Conservation (phyloP, 2,888 invertebrate genomes). For the Meteorus cinctellus region DNA sequence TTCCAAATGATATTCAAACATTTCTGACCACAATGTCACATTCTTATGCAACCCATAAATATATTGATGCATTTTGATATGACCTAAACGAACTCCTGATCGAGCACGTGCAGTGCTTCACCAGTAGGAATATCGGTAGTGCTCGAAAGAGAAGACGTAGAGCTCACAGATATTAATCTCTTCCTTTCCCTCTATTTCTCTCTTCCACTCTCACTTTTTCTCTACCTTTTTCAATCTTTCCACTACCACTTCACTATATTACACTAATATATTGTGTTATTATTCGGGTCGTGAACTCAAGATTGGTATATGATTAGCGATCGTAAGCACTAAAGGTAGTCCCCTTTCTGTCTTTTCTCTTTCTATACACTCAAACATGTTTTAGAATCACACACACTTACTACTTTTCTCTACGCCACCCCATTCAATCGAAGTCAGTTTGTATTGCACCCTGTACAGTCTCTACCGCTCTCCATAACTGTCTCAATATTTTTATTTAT, state of each 20-base stretch:
- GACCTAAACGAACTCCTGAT: conserved; percentile 17
- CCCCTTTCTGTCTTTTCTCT: conserved; percentile 36
- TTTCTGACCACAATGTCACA: too few relatives aligned
- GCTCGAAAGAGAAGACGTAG: conserved; percentile 43
- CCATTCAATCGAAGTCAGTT: neutral
- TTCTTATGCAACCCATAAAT: neutral
- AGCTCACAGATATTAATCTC: conserved; percentile 55
- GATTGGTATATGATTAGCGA: conserved; percentile 55
- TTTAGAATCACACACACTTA: neutral
- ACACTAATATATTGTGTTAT: conserved; percentile 61
- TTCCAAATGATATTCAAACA: too few relatives aligned
- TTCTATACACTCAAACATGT: conserved; percentile 7
- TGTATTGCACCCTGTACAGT: neutral
- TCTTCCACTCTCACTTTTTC: too few relatives aligned
- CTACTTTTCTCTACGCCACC: neutral
- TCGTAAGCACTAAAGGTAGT: conserved; percentile 35
- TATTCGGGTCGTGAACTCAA: conserved; percentile 60
- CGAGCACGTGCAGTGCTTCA: neutral
- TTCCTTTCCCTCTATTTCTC: conserved; percentile 17
- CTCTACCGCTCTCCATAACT: neutral
- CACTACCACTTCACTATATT: conserved; percentile 56
- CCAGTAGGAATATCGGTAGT: conserved; percentile 40
- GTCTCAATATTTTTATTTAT: neutral
- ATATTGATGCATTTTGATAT: neutral
- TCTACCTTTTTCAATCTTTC: neutral